phyloP scores from a whole-genome alignment of 1,140 invertebrate species.

The Ceratosolen fusciceps region DNA sequence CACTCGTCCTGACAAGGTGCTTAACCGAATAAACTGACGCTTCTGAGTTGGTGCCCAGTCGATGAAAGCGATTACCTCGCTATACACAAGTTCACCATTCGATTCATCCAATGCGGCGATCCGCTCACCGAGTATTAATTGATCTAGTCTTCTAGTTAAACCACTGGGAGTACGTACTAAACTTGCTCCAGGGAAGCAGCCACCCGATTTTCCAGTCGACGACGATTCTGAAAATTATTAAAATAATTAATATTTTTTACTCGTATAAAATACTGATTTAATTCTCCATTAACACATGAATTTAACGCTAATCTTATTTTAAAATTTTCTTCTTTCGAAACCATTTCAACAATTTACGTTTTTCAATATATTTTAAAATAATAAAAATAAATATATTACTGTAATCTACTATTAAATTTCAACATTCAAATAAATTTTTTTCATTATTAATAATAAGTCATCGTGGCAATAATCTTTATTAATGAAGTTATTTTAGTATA shows the following conservation, averaged over 20 bases:
- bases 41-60: slow-evolving; percentile 81
- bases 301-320: too few species aligned
- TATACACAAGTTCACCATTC: slow-evolving; percentile 80
- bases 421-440: too few species aligned
- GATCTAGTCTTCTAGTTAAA: slow-evolving; percentile 71
- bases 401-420: neutral
- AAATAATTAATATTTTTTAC: neutral
- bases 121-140: slow-evolving; percentile 83
- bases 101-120: slow-evolving; percentile 81
- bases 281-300: too few species aligned
- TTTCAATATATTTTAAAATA: neutral
- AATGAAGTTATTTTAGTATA: too few species aligned
- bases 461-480: too few species aligned
- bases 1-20: slow-evolving; percentile 78
- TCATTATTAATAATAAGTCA: too few species aligned
- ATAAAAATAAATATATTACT: neutral
- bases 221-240: slow-evolving; percentile 86
- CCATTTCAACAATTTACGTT: neutral
- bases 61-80: slow-evolving; percentile 91
- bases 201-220: slow-evolving; percentile 83
- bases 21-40: slow-evolving; percentile 80
- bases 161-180: slow-evolving; percentile 75
- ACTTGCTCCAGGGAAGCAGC: slow-evolving; percentile 82
- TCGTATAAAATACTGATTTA: too few species aligned
- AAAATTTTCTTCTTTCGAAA: neutral